phyloP scores from a whole-genome alignment of 2,113 vertebrate genomes.

The Nothocercus nigrocapillus region DNA sequence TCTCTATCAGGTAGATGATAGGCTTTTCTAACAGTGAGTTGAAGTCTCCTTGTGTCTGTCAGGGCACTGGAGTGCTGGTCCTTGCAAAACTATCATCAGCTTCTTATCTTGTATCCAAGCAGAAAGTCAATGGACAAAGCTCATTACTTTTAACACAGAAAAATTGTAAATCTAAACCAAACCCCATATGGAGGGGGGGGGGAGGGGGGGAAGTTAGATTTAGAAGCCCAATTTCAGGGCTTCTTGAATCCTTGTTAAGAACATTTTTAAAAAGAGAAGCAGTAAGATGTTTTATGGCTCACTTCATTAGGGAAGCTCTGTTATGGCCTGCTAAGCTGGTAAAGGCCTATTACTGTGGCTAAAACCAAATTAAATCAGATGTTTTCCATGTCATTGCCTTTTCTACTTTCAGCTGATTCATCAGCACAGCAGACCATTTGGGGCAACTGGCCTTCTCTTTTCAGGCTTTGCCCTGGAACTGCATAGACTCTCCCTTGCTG shows the following conservation, averaged over 20 bases:
- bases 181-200: no score
- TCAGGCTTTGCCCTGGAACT: not conserved
- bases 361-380: not conserved
- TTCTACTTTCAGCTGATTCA: not conserved
- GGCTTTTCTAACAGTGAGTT: fast-evolving
- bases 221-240: not conserved
- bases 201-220: no score
- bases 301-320: not conserved
- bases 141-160: not conserved
- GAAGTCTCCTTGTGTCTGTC: fast-evolving
- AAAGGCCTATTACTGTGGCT: not conserved
- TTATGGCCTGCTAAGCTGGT: not conserved
- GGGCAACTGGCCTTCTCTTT: not conserved
- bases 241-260: not conserved
- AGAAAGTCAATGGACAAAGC: not conserved
- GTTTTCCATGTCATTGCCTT: not conserved
- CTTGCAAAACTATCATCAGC: not conserved
- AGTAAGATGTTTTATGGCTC: not conserved
- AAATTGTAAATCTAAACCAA: not conserved
- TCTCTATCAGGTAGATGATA: not conserved
- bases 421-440: not conserved
- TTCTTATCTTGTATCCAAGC: not conserved
- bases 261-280: not conserved
- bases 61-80: not conserved
- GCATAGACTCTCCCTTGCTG: not conserved